Evolutionary conservation across 2,888 invertebrate genomes (phyloP).

Genomic region (Embidobia sp.): DNA sequence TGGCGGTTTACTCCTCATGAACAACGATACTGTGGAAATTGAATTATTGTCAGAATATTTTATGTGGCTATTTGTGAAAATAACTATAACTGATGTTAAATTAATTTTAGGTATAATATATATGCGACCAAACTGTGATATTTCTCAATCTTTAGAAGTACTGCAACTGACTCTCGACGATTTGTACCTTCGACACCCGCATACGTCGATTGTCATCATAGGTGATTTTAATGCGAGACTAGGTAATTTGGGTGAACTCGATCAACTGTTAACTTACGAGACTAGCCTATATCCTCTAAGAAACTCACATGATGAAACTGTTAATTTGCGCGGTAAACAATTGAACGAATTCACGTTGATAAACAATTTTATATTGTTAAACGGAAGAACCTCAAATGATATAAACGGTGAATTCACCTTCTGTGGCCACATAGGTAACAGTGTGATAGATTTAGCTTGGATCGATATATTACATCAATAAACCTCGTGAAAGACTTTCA

Average conservation of each 20-base stretch:
- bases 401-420: slow-evolving; percentile 1
- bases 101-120: slow-evolving; percentile 1
- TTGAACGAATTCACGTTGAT: slow-evolving; percentile 4
- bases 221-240: slow-evolving; percentile 5
- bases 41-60: not conserved
- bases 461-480: not conserved
- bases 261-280: no score
- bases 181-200: not conserved
- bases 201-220: no score
- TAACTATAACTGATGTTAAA: not conserved
- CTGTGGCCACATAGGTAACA: not conserved
- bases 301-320: no score
- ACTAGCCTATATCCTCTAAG: no score
- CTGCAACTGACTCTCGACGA: not conserved
- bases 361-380: slow-evolving; percentile 4
- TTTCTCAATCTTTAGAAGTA: not conserved
- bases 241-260: no score
- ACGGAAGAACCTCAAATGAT: slow-evolving; percentile 2
- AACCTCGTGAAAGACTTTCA: not conserved
- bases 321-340: not conserved
- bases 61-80: not conserved
- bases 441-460: slow-evolving; percentile 4
- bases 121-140: not conserved
- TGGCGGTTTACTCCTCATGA: not conserved
- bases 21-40: not conserved